Evolutionary conservation across 1,140 invertebrate genomes (phyloP).

Genomic region (Drosophila truncata): DNA sequence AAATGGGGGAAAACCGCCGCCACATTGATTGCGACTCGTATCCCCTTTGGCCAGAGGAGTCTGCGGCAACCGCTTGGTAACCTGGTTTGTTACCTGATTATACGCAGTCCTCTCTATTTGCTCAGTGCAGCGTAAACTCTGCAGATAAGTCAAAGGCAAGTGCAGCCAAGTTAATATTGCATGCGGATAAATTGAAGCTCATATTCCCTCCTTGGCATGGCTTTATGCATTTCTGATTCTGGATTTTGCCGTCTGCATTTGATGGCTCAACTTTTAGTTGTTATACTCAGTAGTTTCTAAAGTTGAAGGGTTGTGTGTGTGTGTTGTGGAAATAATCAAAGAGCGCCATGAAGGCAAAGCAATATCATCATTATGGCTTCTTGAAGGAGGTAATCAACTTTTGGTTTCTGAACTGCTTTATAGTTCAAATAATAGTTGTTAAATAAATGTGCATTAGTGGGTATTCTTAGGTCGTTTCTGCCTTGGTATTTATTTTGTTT

Average conservation of each 20-base stretch:
- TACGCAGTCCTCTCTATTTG: constrained; percentile 56
- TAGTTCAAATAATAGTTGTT: background rate
- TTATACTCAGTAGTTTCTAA: constrained; percentile 8
- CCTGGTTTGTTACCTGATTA: constrained; percentile 69
- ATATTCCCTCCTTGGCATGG: constrained; percentile 29
- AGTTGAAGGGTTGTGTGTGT: background rate
- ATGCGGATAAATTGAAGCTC: constrained; percentile 55
- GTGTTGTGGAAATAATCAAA: background rate
- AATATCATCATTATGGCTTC: background rate
- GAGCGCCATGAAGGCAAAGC: background rate
- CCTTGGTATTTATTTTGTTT: background rate
- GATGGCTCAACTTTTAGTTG: constrained; percentile 33
- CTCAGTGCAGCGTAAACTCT: constrained; percentile 71
- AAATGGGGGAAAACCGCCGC: constrained; percentile 29
- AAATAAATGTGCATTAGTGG: background rate
- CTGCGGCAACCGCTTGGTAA: constrained; percentile 53
- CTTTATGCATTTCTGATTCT: constrained; percentile 58
- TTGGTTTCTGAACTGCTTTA: background rate
- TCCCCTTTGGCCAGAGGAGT: constrained; percentile 28
- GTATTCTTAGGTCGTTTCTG: background rate
- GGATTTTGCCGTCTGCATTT: constrained; percentile 43
- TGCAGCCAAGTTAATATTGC: constrained; percentile 69
- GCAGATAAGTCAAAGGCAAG: constrained; percentile 76
- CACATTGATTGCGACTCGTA: constrained; percentile 51
- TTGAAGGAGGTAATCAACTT: background rate